phyloP scores from a whole-genome alignment of 2,113 vertebrate species.

The Callipepla californica region DNA sequence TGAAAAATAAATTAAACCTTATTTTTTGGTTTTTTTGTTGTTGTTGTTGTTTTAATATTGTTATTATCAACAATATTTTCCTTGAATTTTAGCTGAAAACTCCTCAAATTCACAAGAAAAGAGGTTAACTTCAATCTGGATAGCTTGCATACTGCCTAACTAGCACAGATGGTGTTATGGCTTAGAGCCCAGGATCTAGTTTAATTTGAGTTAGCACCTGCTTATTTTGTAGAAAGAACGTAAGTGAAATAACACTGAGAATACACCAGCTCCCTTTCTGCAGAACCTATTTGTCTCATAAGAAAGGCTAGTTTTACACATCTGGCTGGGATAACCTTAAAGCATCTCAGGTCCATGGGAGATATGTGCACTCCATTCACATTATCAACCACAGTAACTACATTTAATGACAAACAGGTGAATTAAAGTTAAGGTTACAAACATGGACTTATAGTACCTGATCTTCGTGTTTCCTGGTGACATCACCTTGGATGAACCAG shows the following conservation, averaged over 20 bases:
- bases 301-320: not conserved
- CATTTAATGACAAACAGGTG: not conserved
- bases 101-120: not conserved
- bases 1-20: not conserved
- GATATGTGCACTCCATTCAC: not conserved
- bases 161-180: not conserved
- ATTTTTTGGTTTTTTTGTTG: no score
- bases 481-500: not conserved
- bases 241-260: not conserved
- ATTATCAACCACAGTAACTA: not conserved
- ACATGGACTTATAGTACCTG: not conserved
- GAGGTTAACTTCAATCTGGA: slow-evolving; percentile 1
- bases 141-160: not conserved
- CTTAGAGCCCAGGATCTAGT: slow-evolving; percentile 24
- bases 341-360: not conserved
- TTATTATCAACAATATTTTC: not conserved
- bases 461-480: not conserved
- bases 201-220: not conserved
- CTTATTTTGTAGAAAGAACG: not conserved
- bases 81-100: not conserved
- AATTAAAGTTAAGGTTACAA: not conserved
- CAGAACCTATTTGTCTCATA: not conserved
- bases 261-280: not conserved
- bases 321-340: not conserved
- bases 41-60: not conserved